Evolutionary conservation across 1,140 invertebrate genomes (phyloP), one percentile per base, ranked within the genome.

Genomic region (Venturia canescens): DNA sequence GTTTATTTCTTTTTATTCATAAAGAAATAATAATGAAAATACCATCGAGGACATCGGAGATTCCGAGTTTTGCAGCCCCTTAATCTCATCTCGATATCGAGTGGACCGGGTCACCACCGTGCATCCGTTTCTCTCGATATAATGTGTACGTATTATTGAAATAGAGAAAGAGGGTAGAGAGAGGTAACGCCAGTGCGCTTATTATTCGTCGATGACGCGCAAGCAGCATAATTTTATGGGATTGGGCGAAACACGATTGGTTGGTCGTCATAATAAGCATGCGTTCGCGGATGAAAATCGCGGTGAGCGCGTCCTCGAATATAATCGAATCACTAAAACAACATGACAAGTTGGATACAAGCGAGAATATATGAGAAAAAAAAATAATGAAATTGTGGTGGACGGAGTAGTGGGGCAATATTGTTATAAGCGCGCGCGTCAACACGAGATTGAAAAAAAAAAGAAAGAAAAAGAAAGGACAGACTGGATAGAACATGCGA

Each of bases 51-150:
- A 31, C 29, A 29, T 31, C 31, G 27, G 29, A 27, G 6, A 63
- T 23, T 3, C 60, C 66, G 76, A 78, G 60, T 26, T 26, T 27
- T 23, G 60, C 9, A 23, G 23, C 44, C 23, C 38, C n/a, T 50
- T n/a, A n/a, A 78, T 29, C 26, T 11, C 38, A 44, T 44, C 38
- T 44, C 38, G 23, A n/a, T 53, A 34, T 7, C 18, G 60, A 66
- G 72, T 48, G 29, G 31, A 72, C 57, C 63, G 38, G 18, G 60
- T 78, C 27, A 27, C 76, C 70, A 82, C 80, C 80, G 80, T 78
- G 77, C 70, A 75, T 82, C 80, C 77, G 80, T 75, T 82, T 79
- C 44, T 79, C 44, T 82, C 27, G 21, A 82, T 78, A 60, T 63
- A 23, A 23, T 29, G 71, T 70, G 50, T 75, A 79, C 79, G 79